Evolutionary conservation across 2,888 invertebrate species (phyloP).

Genomic region (Agriopis aurantiaria): DNA sequence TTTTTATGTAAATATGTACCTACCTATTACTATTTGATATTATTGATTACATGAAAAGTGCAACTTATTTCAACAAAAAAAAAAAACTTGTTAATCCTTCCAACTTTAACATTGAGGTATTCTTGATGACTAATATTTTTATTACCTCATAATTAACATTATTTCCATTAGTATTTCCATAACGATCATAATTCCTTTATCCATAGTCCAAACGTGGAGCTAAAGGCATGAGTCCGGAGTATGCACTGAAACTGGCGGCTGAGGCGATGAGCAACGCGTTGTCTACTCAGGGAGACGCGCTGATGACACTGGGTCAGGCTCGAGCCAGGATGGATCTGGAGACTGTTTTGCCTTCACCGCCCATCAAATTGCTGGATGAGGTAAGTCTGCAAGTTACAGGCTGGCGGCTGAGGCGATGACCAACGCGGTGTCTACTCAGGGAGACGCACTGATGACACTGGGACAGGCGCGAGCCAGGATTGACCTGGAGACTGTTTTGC

Average conservation of each 20-base stretch:
- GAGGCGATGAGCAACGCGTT: constrained; percentile 70
- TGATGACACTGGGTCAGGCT: constrained; percentile 77
- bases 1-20: too few relatives aligned
- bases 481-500: constrained; percentile 71
- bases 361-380: constrained; percentile 71
- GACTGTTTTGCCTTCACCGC: constrained; percentile 69
- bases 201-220: constrained; percentile 77
- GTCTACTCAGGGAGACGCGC: constrained; percentile 70
- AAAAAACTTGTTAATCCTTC: too few relatives aligned
- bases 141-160: too few relatives aligned
- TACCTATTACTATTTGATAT: too few relatives aligned
- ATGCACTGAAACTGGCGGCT: constrained; percentile 65
- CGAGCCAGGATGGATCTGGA: constrained; percentile 73
- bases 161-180: too few relatives aligned
- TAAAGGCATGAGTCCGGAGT: constrained; percentile 74
- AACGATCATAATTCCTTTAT: background rate
- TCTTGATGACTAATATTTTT: too few relatives aligned
- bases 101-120: too few relatives aligned
- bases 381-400: constrained; percentile 47
- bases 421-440: constrained; percentile 59
- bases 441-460: constrained; percentile 74
- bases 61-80: too few relatives aligned
- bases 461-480: constrained; percentile 75
- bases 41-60: too few relatives aligned
- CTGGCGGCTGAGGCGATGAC: background rate